Evolutionary conservation across 92 coral and sea anemone species (phyloP).

Genomic region (Paragorgia papillata): DNA sequence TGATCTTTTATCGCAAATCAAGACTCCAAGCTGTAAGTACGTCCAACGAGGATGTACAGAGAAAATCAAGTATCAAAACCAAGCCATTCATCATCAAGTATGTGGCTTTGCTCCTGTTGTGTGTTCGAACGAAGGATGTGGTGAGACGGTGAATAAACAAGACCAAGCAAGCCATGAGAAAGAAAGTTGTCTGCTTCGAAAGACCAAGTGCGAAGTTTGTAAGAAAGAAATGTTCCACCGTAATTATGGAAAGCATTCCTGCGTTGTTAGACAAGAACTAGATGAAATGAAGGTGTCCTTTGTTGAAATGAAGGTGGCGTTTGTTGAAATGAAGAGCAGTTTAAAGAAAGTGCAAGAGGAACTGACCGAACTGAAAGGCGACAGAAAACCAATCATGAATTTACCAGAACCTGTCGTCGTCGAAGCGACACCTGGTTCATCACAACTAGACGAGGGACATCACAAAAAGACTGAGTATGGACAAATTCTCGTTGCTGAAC

Average conservation of each 20-base stretch:
- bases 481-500: conserved; percentile 4
- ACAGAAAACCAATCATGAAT: neutral
- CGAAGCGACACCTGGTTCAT: neutral
- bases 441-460: neutral
- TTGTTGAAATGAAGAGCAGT: neutral
- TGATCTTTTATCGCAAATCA: conserved; percentile 11
- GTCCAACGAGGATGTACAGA: conserved; percentile 2
- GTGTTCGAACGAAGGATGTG: conserved; percentile 15
- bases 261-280: conserved; percentile 6
- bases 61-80: conserved; percentile 4
- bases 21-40: conserved; percentile 11
- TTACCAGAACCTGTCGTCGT: neutral
- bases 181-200: conserved; percentile 6
- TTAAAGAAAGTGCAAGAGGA: neutral
- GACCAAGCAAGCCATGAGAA: neutral
- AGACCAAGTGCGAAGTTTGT: conserved; percentile 5
- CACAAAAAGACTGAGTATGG: neutral
- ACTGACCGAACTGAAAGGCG: neutral
- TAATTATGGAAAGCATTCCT: conserved; percentile 3
- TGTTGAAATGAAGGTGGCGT: neutral
- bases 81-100: neutral
- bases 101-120: conserved; percentile 27
- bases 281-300: conserved; percentile 19
- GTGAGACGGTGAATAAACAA: conserved; percentile 2
- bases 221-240: neutral